Percentiles rank a stretch among this genome's conserved stretches.
Conservation (phyloP, 2,113 vertebrate genomes). For the Patagioenas fasciata region DNA sequence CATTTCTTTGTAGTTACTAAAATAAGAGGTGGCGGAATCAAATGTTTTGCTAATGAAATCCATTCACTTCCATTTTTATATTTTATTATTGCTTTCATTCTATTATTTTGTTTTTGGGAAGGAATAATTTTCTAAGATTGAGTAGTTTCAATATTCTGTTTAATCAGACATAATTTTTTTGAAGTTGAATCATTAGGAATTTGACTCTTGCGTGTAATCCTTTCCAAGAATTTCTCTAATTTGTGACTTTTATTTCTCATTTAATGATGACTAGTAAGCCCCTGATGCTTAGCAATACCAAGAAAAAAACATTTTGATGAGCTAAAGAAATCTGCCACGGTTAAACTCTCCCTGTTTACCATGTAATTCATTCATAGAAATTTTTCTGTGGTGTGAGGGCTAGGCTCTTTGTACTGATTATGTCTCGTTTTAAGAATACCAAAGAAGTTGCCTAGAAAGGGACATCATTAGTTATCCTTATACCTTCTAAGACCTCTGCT, state of each 20-base stretch:
- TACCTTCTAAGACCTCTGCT: neutral
- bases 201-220: neutral
- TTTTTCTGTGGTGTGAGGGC: neutral
- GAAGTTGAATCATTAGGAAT: slow-evolving; percentile 26
- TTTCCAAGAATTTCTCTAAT: neutral
- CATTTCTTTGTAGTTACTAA: neutral
- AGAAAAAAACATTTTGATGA: neutral
- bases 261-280: neutral
- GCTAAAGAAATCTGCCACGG: neutral
- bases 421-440: neutral
- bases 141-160: neutral
- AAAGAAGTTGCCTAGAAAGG: neutral
- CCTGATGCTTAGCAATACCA: neutral
- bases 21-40: neutral
- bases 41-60: neutral
- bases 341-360: neutral
- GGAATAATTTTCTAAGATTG: neutral
- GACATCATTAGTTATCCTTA: neutral
- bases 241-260: neutral
- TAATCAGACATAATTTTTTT: neutral
- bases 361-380: neutral
- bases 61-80: neutral
- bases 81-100: neutral
- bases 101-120: neutral
- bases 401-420: neutral